phyloP scores from a whole-genome alignment of 2,797 vertebrate species.

The Anas georgica region DNA sequence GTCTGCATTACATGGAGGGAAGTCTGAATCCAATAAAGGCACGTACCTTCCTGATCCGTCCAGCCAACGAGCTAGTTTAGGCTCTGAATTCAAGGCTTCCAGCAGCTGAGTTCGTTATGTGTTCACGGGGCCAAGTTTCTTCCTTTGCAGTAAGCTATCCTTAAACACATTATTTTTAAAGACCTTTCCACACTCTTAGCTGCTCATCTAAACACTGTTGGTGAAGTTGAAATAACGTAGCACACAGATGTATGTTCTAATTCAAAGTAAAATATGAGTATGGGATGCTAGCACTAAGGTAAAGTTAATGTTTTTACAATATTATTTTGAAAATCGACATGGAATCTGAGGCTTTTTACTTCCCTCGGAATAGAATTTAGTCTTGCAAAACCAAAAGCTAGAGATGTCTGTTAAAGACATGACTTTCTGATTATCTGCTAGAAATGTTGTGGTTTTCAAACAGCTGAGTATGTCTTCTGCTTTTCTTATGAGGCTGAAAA shows the following conservation, averaged over 20 bases:
- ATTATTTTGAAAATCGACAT: not conserved
- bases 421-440: not conserved
- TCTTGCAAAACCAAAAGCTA: not conserved
- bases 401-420: not conserved
- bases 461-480: not conserved
- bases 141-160: not conserved
- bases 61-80: not conserved
- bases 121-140: not conserved
- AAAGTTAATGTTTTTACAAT: not conserved
- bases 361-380: not conserved
- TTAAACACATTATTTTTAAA: not conserved
- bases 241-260: not conserved
- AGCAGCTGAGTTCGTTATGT: not conserved
- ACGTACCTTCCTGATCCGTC: not conserved
- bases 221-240: not conserved
- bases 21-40: not conserved
- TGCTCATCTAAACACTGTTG: not conserved
- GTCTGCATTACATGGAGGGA: not conserved
- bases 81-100: not conserved
- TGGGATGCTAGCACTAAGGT: not conserved
- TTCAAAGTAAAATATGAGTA: not conserved
- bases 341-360: not conserved
- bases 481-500: constrained; percentile 27
- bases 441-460: not conserved
- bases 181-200: not conserved